A percentile compares a stretch with the other conserved stretches of the same genome.
phyloP scores from a whole-genome alignment of 2,888 invertebrate species.

The Cinara cedri region DNA sequence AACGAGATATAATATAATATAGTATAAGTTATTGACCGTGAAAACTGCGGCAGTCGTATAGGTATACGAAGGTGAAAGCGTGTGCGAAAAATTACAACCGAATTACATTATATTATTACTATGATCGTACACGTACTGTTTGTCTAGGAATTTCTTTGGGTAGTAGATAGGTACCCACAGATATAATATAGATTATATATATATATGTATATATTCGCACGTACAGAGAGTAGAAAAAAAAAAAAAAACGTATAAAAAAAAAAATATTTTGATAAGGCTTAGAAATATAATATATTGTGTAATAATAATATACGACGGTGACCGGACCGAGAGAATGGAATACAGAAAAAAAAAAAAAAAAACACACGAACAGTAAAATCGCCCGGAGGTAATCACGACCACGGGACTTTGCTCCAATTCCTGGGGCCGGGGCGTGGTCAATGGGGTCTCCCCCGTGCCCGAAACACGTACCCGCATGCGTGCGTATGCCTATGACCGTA shows the following conservation, averaged over 20 bases:
- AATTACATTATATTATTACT: constrained; percentile 31
- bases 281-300: constrained; percentile 2
- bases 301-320: neutral
- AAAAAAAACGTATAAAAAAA: neutral
- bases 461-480: neutral
- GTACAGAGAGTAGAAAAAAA: neutral
- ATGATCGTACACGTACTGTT: neutral
- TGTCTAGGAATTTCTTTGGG: constrained; percentile 31
- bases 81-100: constrained; percentile 45
- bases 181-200: no score
- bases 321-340: constrained; percentile 29
- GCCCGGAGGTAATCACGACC: constrained; percentile 49
- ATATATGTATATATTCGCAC: neutral
- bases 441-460: constrained; percentile 45
- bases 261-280: constrained; percentile 15
- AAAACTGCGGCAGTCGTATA: constrained; percentile 1
- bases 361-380: neutral
- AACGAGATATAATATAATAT: neutral
- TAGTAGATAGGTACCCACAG: no score
- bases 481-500: neutral
- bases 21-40: constrained; percentile 40
- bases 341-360: neutral
- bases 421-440: constrained; percentile 53
- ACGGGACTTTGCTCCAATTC: constrained; percentile 49
- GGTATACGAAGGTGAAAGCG: constrained; percentile 42